A percentile compares a stretch with the other conserved stretches of the same genome.
These are phyloP conservation scores for Scaeva pyrastri DNA, from an alignment of 2,888 invertebrate genomes.

Conservation along the genomic window DNA sequence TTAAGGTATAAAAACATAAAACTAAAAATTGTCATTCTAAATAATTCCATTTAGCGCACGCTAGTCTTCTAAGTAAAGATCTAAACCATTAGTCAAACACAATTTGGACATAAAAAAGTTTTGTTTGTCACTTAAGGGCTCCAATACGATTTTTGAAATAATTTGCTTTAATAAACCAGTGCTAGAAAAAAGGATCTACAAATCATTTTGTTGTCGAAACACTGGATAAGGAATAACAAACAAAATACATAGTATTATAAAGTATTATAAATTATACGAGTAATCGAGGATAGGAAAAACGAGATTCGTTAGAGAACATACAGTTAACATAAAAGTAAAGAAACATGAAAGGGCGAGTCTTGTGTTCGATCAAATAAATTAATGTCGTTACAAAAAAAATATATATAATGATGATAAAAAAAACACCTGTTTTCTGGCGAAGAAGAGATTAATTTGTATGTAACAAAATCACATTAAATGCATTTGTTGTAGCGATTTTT, in stretches of 20 bases:
- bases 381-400: slow-evolving; percentile 41
- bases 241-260: slow-evolving; percentile 28
- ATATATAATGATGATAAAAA: slow-evolving; percentile 25
- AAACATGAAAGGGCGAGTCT: slow-evolving; percentile 32
- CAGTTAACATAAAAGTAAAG: slow-evolving; percentile 43
- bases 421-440: slow-evolving; percentile 36
- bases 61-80: slow-evolving; percentile 57
- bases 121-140: slow-evolving; percentile 20
- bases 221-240: slow-evolving; percentile 28
- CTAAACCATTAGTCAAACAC: slow-evolving; percentile 57
- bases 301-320: slow-evolving; percentile 54
- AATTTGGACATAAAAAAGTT: slow-evolving; percentile 51
- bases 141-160: not conserved
- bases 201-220: slow-evolving; percentile 26
- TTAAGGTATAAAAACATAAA: slow-evolving; percentile 72
- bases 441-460: slow-evolving; percentile 63
- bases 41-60: slow-evolving; percentile 63
- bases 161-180: slow-evolving; percentile 58
- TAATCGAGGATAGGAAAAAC: slow-evolving; percentile 32
- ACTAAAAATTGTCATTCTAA: slow-evolving; percentile 64
- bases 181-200: slow-evolving; percentile 21
- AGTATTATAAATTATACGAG: slow-evolving; percentile 17
- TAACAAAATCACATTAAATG: slow-evolving; percentile 76
- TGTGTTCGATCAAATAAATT: slow-evolving; percentile 58
- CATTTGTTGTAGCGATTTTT: slow-evolving; percentile 74